Conservation (phyloP, 2,888 invertebrate species). For the Desoria tigrina region DNA sequence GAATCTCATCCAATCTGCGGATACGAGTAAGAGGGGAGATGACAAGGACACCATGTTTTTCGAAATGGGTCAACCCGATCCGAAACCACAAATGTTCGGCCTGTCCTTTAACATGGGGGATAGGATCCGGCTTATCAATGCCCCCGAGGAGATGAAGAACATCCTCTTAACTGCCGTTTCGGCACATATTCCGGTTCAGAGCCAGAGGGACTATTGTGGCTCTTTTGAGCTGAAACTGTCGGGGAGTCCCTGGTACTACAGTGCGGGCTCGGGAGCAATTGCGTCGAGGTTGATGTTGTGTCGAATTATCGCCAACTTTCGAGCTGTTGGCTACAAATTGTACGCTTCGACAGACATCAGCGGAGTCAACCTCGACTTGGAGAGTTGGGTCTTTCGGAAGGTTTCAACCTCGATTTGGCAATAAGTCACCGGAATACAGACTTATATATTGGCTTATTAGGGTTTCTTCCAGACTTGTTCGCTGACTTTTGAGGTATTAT, state of each 20-base stretch:
- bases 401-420: neutral
- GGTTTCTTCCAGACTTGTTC: too few species aligned
- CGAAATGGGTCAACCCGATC: conserved; percentile 32
- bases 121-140: conserved; percentile 25
- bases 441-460: too few species aligned
- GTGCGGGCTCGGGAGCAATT: neutral
- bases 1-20: conserved; percentile 36
- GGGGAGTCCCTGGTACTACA: conserved; percentile 21
- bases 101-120: conserved; percentile 25
- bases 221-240: conserved; percentile 13
- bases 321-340: conserved; percentile 13
- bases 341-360: neutral
- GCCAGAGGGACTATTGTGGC: neutral
- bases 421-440: too few species aligned
- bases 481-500: too few species aligned
- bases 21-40: conserved; percentile 33
- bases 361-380: neutral
- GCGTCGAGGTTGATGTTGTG: neutral
- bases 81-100: conserved; percentile 27
- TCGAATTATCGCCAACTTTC: conserved; percentile 9
- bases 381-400: conserved; percentile 16
- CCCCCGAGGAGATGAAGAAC: conserved; percentile 12
- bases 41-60: conserved; percentile 45
- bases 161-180: neutral
- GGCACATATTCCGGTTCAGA: conserved; percentile 12